Percentiles rank a stretch among this genome's conserved stretches.
phyloP scores from a whole-genome alignment of 2,113 vertebrate genomes.

The Grantiella picta region DNA sequence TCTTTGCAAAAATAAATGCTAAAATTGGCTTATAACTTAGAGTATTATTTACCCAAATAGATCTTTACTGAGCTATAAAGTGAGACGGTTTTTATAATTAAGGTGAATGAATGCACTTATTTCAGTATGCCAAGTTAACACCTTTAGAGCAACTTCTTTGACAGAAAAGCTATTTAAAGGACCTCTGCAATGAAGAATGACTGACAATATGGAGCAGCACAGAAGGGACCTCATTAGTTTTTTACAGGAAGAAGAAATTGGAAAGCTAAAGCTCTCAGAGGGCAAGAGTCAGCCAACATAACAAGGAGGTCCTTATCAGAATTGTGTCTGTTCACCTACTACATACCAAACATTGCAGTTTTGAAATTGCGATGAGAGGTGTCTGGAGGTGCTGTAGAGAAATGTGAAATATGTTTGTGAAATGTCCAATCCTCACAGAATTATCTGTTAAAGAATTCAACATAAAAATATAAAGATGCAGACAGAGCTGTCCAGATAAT shows the following conservation, averaged over 20 bases:
- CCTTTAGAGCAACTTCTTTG: background rate
- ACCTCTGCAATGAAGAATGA: background rate
- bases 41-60: background rate
- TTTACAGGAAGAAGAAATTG: background rate
- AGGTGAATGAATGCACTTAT: conserved; percentile 12
- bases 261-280: background rate
- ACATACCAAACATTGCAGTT: background rate
- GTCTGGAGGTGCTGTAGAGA: background rate
- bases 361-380: background rate
- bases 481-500: background rate
- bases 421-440: background rate
- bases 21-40: conserved; percentile 21
- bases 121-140: background rate
- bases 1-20: background rate
- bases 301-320: background rate
- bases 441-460: background rate
- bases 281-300: background rate
- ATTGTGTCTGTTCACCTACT: background rate
- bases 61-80: conserved; percentile 9
- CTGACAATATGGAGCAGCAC: background rate
- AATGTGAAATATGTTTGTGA: background rate
- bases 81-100: conserved; percentile 18
- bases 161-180: conserved; percentile 19
- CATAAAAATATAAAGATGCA: background rate
- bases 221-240: conserved; percentile 24